Evolutionary conservation across 2,113 vertebrate species (phyloP).

Genomic region (Cebidichthys violaceus): DNA sequence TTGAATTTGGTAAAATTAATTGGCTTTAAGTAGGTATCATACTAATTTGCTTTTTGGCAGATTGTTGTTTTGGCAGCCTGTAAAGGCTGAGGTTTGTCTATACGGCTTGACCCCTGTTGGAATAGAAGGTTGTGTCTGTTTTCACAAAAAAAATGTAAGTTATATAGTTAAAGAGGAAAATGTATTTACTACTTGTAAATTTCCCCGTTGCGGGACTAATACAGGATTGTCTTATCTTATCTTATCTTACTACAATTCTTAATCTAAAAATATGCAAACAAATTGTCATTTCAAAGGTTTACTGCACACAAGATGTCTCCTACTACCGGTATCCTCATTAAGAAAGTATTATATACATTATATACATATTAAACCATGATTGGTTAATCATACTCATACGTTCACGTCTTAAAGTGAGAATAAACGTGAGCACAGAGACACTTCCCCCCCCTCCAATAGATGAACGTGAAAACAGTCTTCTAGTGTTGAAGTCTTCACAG

Average conservation of each 20-base stretch:
- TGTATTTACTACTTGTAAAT: neutral
- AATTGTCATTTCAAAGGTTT: neutral
- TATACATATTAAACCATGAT: neutral
- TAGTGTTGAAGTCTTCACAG: neutral
- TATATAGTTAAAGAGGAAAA: neutral
- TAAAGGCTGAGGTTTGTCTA: slow-evolving; percentile 2
- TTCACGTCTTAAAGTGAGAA: neutral
- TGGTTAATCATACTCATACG: neutral
- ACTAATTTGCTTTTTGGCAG: slow-evolving; percentile 17
- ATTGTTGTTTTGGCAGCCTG: neutral
- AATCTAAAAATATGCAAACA: neutral
- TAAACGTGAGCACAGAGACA: neutral
- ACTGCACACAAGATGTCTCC: neutral
- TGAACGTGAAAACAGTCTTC: neutral
- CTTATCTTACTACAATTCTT: no score
- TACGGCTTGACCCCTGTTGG: neutral
- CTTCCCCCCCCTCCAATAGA: neutral
- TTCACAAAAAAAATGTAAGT: neutral
- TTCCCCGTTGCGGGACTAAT: no score
- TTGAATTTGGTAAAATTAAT: slow-evolving; percentile 19
- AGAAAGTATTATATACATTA: no score
- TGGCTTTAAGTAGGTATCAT: slow-evolving; percentile 7
- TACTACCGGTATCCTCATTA: neutral
- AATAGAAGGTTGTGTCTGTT: neutral
- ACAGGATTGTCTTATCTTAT: no score